Base-by-base conservation (phyloP, 2,797 vertebrate species). In the Pangasius krempfi region DNA sequence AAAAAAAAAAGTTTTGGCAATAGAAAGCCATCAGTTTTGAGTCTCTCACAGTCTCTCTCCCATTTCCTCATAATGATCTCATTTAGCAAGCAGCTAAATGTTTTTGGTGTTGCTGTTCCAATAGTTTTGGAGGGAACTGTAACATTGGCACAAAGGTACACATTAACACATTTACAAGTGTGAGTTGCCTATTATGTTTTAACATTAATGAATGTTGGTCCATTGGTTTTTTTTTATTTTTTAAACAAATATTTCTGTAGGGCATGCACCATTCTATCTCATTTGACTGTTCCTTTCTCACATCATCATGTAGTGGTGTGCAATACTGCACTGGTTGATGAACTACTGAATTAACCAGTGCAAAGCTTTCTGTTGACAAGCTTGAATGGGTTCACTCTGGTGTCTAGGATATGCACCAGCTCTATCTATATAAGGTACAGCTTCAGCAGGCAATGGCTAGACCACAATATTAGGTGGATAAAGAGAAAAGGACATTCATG, bases 1-100 rank as follows among this genome's bases (percentile, higher is more conserved):
- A 91, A n/a, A n/a, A n/a, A n/a, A n/a, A 85, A 84, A 85, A 14
- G 20, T 85, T 85, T 72, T 70, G 86, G 89, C 89, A 85, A 52
- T 88, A 88, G 84, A 90, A 92, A 86, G 86, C 86, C 86, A 91
- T 95, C 93, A 81, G 91, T 94, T 89, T 91, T 91, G 87, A 79
- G 89, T 64, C 93, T 89, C 54, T 89, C 47, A 62, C 81, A 90
- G 86, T 87, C 82, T 70, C 44, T 30, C 82, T 84, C 72, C 90
- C 86, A 93, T 95, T 94, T 94, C 87, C 92, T 87, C 86, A 87
- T 92, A 93, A 94, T 93, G 94, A 93, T 93, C 92, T 91, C 86
- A 88, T 87, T 87, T 89, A 89, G 92, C 93, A 89, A 60, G 58
- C 92, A 91, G 89, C 92, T n/a, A n/a, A n/a, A 44, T 44, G 44